These are phyloP conservation scores for Brachionus rubens DNA, from an alignment of 1,140 invertebrate species.

Conservation along the genomic window DNA sequence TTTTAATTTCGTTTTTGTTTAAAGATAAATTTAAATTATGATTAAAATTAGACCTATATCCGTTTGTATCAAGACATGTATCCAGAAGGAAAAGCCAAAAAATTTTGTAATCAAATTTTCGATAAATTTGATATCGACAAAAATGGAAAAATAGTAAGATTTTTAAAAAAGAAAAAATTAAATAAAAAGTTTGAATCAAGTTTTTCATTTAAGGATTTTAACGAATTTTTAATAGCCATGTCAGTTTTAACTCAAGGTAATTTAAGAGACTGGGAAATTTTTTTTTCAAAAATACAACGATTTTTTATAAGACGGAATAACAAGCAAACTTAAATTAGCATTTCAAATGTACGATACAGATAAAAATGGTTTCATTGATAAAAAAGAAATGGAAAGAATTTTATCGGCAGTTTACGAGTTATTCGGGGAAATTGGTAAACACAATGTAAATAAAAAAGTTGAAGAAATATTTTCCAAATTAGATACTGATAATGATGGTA, in stretches of 20 bases:
- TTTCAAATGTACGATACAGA: conserved; percentile 46
- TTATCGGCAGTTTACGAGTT: conserved; percentile 35
- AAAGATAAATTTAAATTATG: not conserved
- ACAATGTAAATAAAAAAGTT: conserved; percentile 12
- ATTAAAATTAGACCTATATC: not conserved
- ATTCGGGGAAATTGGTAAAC: not conserved
- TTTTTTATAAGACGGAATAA: not conserved
- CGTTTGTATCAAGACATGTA: conserved; percentile 27
- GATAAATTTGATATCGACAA: conserved; percentile 40
- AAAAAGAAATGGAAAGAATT: conserved; percentile 35
- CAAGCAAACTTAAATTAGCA: not conserved
- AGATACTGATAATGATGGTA: conserved; percentile 5
- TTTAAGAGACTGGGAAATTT: not conserved
- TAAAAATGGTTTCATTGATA: conserved; percentile 44
- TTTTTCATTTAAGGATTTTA: conserved; percentile 28
- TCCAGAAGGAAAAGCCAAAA: conserved; percentile 18
- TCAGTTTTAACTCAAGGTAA: not conserved
- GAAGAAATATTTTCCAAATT: conserved; percentile 12
- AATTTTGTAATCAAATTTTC: conserved; percentile 19
- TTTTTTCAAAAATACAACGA: too few relatives aligned
- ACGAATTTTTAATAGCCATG: conserved; percentile 35
- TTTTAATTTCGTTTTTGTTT: not conserved
- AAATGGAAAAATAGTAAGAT: conserved; percentile 31
- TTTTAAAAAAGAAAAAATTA: not conserved
- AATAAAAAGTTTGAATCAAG: too few relatives aligned